Conservation (phyloP, 2,113 vertebrate species). For the Silurus asotus region DNA sequence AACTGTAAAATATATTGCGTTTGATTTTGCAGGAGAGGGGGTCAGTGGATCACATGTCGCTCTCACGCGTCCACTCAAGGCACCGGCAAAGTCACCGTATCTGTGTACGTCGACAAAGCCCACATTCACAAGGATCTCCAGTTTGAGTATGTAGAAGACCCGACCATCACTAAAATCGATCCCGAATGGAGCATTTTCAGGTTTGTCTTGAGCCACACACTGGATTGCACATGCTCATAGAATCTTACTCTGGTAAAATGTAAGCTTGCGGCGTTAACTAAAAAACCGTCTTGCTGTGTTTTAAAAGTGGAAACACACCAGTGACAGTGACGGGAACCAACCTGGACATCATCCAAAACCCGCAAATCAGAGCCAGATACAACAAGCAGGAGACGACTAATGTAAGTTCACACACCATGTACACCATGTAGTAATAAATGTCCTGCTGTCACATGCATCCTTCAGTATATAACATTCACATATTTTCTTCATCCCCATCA, state of each 20-base stretch:
- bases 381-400: conserved; percentile 89
- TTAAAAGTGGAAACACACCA: conserved; percentile 87
- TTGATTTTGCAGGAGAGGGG: conserved; percentile 78
- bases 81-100: conserved; percentile 84
- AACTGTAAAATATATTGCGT: neutral
- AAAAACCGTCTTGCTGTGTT: neutral
- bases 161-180: conserved; percentile 88
- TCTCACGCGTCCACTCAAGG: conserved; percentile 84
- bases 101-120: conserved; percentile 89
- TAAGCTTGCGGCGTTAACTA: neutral
- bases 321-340: conserved; percentile 93
- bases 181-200: conserved; percentile 98
- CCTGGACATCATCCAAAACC: conserved; percentile 95
- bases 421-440: neutral
- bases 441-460: neutral
- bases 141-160: conserved; percentile 94
- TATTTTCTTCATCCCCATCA: neutral
- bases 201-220: conserved; percentile 62
- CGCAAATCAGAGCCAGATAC: conserved; percentile 93
- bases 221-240: neutral
- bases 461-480: neutral
- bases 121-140: conserved; percentile 86
- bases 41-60: conserved; percentile 86
- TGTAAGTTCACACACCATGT: conserved; percentile 73
- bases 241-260: neutral